Evolutionary conservation across 1,140 invertebrate genomes (phyloP), one percentile per base, ranked within the genome.

Genomic region (Scaptodrosophila lebanonensis): DNA sequence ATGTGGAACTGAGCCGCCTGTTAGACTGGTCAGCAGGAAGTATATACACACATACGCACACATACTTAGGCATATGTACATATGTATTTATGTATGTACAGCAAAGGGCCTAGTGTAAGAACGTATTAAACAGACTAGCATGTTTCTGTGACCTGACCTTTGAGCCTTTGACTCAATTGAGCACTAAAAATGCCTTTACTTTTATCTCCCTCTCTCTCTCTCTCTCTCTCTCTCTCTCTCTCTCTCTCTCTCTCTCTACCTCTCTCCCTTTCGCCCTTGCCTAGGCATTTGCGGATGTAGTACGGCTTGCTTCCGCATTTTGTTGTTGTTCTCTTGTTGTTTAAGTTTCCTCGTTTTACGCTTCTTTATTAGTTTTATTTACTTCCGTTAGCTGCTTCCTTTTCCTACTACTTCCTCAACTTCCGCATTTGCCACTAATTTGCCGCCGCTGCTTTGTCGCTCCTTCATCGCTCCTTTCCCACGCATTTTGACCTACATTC

Each of bases 291-390:
- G 51, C 73, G 73, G 73, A 77, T 52, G 73, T 66, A 53, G 64
- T 61, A 8, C 54, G 57, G 66, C 49, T 49, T 42, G 15, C 56
- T 66, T 42, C 66, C 61, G 57, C 69, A 44, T 53, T 45, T 59
- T 42, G 4, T 35, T 48, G 32, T 44, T 13, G 25, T 57, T 47
- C 53, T 52, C n/a, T n/a, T n/a, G n/a, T n/a, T n/a, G n/a, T n/a
- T n/a, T n/a, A n/a, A n/a, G n/a, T n/a, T n/a, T n/a, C n/a, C n/a
- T 25, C 22, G 3, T 25, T 25, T 25, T 25, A 12, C 20, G 27
- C 15, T 51, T 38, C 49, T 50, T 77, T 72, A 79, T 79, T 79
- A 79, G 75, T 79, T 79, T 79, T 73, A 79, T 79, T 79, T 79
- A 82, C 73, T 77, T 77, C 73, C 73, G 73, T 36, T 77, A 39